Conservation (phyloP, 2,888 invertebrate species). For the Andrena marginata region DNA sequence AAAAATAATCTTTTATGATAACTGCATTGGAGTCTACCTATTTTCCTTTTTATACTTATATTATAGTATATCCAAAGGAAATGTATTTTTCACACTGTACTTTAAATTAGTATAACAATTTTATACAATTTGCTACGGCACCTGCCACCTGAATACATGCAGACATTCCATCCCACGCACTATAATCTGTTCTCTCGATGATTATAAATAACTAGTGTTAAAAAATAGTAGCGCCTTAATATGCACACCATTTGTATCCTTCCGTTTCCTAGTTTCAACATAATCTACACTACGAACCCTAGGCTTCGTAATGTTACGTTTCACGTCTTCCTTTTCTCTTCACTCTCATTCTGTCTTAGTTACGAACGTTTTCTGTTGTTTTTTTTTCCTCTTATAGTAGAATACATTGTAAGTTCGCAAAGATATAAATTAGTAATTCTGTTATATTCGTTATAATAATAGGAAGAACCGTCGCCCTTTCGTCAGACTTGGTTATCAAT, state of each 20-base stretch:
- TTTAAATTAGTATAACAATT: slow-evolving; percentile 72
- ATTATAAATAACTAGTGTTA: slow-evolving; percentile 80
- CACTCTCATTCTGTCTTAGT: slow-evolving; percentile 59
- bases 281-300: slow-evolving; percentile 71
- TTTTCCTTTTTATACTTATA: slow-evolving; percentile 39
- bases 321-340: slow-evolving; percentile 9
- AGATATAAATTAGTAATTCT: slow-evolving; percentile 80
- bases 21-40: slow-evolving; percentile 53
- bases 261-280: slow-evolving; percentile 62
- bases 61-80: slow-evolving; percentile 56
- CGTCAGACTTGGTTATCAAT: slow-evolving; percentile 77
- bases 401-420: slow-evolving; percentile 75
- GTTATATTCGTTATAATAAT: slow-evolving; percentile 76
- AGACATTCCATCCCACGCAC: slow-evolving; percentile 67
- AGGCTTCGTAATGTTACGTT: slow-evolving; percentile 59
- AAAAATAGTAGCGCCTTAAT: slow-evolving; percentile 81
- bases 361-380: slow-evolving; percentile 56
- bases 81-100: slow-evolving; percentile 68
- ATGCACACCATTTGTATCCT: slow-evolving; percentile 74
- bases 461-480: slow-evolving; percentile 78
- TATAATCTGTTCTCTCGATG: slow-evolving; percentile 67
- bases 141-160: slow-evolving; percentile 64
- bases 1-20: slow-evolving; percentile 50
- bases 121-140: slow-evolving; percentile 74
- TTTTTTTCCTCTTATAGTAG: slow-evolving; percentile 63